Percentiles rank a stretch among this genome's conserved stretches.
These are phyloP conservation scores for Hecatera dysodea DNA, from an alignment of 2,888 invertebrate species.

Conservation along the genomic window DNA sequence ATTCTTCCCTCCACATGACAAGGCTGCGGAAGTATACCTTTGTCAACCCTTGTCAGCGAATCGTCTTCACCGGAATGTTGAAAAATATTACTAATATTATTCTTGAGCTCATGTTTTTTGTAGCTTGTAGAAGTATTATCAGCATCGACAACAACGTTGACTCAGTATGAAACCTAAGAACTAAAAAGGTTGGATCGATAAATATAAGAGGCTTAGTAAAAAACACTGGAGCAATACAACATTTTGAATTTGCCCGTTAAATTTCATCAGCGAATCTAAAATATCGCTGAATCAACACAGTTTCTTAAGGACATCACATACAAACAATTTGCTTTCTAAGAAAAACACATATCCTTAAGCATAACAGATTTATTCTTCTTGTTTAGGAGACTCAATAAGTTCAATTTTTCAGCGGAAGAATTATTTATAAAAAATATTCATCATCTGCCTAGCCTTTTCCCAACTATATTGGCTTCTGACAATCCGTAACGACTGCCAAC, in stretches of 20 bases:
- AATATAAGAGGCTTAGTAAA: conserved; percentile 28
- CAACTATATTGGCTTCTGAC: too few species aligned
- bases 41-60: conserved; percentile 54
- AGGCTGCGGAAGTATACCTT: conserved; percentile 41
- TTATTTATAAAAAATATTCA: too few species aligned
- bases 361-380: too few species aligned
- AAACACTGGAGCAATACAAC: conserved; percentile 15
- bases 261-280: conserved; percentile 9
- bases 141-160: not conserved
- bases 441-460: too few species aligned
- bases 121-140: not conserved
- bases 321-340: not conserved
- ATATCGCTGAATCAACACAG: not conserved
- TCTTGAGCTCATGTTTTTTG: conserved; percentile 6
- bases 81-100: conserved; percentile 31
- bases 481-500: too few species aligned
- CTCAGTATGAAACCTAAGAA: not conserved
- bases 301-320: not conserved
- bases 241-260: conserved; percentile 10
- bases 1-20: conserved; percentile 43
- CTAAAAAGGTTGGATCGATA: not conserved
- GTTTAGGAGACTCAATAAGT: too few species aligned
- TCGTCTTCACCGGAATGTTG: conserved; percentile 16
- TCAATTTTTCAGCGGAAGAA: too few species aligned
- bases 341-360: too few species aligned